Evolutionary conservation across 2,113 vertebrate species (phyloP), one percentile per base, ranked within the genome.

Genomic region (Turdus rufiventris): DNA sequence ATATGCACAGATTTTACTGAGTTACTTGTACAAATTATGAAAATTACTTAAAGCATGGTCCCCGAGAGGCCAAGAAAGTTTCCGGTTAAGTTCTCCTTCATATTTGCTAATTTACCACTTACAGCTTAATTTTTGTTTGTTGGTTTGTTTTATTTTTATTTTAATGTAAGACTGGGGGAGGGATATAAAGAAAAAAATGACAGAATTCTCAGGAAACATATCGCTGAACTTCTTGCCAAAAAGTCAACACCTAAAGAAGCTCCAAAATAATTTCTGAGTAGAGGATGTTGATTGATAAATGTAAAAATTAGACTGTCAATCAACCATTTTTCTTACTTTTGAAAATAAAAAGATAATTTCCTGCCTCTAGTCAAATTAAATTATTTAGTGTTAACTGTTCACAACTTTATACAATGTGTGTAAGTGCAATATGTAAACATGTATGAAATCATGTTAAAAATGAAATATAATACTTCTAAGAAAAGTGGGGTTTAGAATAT

Each of bases 41-140:
- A 89, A 96, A 95, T 91, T 96, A 97, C 98, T 98, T 98, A 98
- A 98, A 98, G 98, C 98, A 98, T 98, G 97, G 98, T 98, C 97
- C 98, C 98, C 97, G 94, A 97, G 96, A 98, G 97, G 97, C 97
- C 97, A 96, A 97, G 96, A 97, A 98, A 97, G 98, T 98, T 98
- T 98, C 97, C 94, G 82, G 98, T 98, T 97, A 96, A 94, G 90
- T 97, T 97, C 84, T 95, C 79, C 82, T 96, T 94, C 92, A 80
- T 91, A 87, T 40, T 91, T 36, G 73, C 86, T 94, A 81, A 47
- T 83, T 92, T 95, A 97, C 94, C 91, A 95, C 74, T 96, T 97
- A 51, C 43, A 81, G 75, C 58, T 85, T 89, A 36, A 80, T 81
- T 89, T 83, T 93, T 81, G 36, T 63, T 94, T 33, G 1, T 75